Evolutionary conservation across 2,888 invertebrate genomes (phyloP).

Genomic region (Clunio marinus): DNA sequence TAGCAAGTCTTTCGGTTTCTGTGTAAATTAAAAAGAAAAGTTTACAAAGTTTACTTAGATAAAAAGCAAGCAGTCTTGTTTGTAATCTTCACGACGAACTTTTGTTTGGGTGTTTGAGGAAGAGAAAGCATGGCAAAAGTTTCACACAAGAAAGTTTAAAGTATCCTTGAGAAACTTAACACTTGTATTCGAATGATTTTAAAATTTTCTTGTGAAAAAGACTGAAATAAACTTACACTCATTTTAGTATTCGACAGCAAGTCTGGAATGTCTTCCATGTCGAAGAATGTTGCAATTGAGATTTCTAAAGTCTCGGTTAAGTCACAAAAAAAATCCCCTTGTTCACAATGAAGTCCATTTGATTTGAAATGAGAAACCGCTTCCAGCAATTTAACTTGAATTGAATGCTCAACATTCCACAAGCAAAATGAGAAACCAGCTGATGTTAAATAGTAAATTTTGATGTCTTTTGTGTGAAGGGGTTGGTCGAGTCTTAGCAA

Average conservation of each 20-base stretch:
- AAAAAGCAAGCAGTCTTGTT: no score
- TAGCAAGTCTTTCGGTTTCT: constrained; percentile 46
- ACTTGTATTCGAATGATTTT: no score
- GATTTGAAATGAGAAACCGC: constrained; percentile 54
- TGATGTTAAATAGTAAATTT: constrained; percentile 60
- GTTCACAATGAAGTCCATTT: constrained; percentile 24
- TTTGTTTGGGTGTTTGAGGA: no score
- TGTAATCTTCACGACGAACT: no score
- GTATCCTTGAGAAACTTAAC: no score
- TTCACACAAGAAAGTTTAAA: no score
- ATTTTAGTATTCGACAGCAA: constrained; percentile 54
- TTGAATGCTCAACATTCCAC: constrained; percentile 54
- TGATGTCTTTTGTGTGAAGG: constrained; percentile 52
- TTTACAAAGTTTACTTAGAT: no score
- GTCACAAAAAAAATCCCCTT: constrained; percentile 42
- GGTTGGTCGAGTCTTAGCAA: constrained; percentile 54
- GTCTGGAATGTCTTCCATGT: constrained; percentile 56
- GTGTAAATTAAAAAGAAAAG: constrained; percentile 41
- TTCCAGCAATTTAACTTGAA: constrained; percentile 53
- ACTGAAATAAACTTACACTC: constrained; percentile 41
- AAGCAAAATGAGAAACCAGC: constrained; percentile 55
- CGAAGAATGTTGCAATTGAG: constrained; percentile 53
- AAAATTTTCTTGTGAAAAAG: no score
- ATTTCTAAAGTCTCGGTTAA: constrained; percentile 56
- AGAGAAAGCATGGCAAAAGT: no score